Evolutionary conservation across 2,113 vertebrate genomes (phyloP).

Genomic region (Myotis yumanensis): DNA sequence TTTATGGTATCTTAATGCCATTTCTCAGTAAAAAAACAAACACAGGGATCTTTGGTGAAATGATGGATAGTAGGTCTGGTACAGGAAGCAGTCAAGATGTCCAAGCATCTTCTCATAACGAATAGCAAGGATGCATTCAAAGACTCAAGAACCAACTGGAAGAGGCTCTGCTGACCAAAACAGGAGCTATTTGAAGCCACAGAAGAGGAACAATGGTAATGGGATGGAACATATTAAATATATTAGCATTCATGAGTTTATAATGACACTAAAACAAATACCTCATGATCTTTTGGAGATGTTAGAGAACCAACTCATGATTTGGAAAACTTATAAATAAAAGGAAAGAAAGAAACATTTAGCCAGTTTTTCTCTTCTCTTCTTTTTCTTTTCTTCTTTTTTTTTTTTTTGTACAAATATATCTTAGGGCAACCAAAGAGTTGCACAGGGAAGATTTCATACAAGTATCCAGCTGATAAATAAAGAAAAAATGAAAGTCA

Average conservation of each 20-base stretch:
- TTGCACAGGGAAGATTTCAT: neutral
- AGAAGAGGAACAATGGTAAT: neutral
- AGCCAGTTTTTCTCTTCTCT: neutral
- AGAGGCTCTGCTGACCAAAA: neutral
- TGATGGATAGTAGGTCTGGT: neutral
- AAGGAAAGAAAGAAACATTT: conserved; percentile 9
- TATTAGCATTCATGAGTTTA: neutral
- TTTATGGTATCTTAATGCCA: neutral
- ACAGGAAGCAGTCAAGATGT: neutral
- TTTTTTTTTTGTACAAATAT: neutral
- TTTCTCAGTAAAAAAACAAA: neutral
- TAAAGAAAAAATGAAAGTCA: neutral
- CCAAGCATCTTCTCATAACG: neutral
- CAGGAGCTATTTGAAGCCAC: neutral
- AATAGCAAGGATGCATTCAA: neutral
- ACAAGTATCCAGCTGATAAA: neutral
- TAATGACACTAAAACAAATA: neutral
- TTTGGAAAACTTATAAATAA: conserved; percentile 6
- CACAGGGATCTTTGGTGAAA: neutral
- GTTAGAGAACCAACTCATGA: neutral
- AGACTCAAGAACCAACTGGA: neutral
- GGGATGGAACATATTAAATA: neutral
- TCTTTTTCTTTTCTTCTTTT: neutral
- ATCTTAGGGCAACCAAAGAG: neutral
- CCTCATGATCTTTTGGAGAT: neutral